Conservation (phyloP, 2,888 invertebrate species). For the Oxycera nigricornis region DNA sequence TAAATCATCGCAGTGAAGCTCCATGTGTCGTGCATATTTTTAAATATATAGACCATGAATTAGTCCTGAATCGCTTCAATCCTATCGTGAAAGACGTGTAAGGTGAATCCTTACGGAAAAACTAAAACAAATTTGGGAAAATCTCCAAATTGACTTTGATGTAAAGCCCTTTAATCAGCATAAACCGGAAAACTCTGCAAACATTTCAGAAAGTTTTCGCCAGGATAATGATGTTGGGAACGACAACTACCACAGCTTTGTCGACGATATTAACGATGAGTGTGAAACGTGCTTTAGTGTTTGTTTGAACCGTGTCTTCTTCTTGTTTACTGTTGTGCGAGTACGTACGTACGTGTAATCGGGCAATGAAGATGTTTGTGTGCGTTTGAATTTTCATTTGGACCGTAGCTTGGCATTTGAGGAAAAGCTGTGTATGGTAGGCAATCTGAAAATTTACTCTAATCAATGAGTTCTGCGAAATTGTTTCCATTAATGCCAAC, state of each 20-base stretch:
- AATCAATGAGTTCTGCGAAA: neutral
- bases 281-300: neutral
- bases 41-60: too few species aligned
- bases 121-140: neutral
- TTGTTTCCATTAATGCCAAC: too few species aligned
- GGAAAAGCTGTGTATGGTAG: neutral
- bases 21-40: neutral
- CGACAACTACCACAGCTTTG: neutral
- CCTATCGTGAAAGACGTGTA: too few species aligned
- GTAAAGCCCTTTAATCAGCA: conserved; percentile 34
- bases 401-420: neutral
- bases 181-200: conserved; percentile 25
- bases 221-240: neutral
- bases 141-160: conserved; percentile 29
- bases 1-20: neutral
- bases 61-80: too few species aligned
- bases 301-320: conserved; percentile 7
- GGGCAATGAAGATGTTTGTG: conserved; percentile 4
- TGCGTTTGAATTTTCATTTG: conserved; percentile 4
- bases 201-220: conserved; percentile 23
- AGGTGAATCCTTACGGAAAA: too few species aligned
- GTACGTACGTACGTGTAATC: conserved; percentile 18
- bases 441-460: neutral
- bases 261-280: conserved; percentile 20
- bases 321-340: conserved; percentile 20